Percentiles rank a stretch among this genome's conserved stretches.
Evolutionary conservation across 2,797 vertebrate species (phyloP).

Genomic region (Malurus splendens): DNA sequence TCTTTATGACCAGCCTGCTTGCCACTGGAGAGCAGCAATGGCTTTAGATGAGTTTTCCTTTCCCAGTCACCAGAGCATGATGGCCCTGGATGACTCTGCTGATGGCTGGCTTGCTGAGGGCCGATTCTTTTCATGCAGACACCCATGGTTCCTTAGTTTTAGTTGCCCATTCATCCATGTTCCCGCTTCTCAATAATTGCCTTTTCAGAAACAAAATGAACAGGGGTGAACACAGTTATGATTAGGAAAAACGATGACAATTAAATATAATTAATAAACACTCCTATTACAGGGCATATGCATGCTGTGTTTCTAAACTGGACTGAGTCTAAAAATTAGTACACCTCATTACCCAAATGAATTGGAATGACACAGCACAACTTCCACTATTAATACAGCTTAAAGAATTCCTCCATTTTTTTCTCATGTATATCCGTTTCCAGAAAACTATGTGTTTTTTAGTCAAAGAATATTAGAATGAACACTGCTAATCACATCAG

Average conservation of each 20-base stretch:
- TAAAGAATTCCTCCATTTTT: constrained; percentile 44
- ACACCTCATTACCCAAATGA: constrained; percentile 63
- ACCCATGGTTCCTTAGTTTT: constrained; percentile 15
- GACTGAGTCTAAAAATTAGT: constrained; percentile 36
- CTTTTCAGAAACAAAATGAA: constrained; percentile 42
- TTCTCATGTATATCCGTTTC: constrained; percentile 16
- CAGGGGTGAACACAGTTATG: constrained; percentile 17
- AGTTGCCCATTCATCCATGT: constrained; percentile 23
- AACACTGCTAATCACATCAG: constrained; percentile 53
- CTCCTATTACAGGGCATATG: constrained; percentile 53
- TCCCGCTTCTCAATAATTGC: background rate
- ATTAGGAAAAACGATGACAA: constrained; percentile 51
- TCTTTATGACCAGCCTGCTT: background rate
- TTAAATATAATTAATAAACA: constrained; percentile 68
- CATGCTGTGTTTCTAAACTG: constrained; percentile 46
- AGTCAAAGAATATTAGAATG: constrained; percentile 49
- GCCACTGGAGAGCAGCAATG: background rate
- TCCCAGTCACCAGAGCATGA: constrained; percentile 4
- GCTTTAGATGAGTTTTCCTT: background rate
- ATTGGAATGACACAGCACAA: constrained; percentile 25
- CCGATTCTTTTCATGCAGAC: background rate
- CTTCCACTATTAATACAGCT: constrained; percentile 52
- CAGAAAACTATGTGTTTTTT: constrained; percentile 38
- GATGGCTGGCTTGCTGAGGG: background rate
- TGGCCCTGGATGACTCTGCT: background rate